A percentile compares a stretch with the other conserved stretches of the same genome.
Conservation (phyloP, 2,888 invertebrate species). For the Ernsta delagoae region DNA sequence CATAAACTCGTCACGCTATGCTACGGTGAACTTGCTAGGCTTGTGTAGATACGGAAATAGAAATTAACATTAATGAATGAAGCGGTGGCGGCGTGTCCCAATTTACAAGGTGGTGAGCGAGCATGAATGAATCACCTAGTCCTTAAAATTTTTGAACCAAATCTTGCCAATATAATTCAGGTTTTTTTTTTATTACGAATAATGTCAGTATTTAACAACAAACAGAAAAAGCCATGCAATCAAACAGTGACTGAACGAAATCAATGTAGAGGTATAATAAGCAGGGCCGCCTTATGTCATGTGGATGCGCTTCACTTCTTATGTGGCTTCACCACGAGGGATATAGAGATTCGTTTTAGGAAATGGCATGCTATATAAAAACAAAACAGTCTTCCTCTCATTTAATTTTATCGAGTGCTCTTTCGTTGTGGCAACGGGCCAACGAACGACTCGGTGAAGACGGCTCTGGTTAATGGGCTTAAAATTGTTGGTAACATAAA, state of each 20-base stretch:
- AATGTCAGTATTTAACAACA: conserved; percentile 3
- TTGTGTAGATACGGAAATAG: conserved; percentile 8
- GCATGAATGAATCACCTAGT: conserved; percentile 45
- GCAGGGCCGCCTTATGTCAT: conserved; percentile 26
- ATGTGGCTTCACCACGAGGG: conserved; percentile 5
- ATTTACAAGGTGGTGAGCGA: conserved; percentile 21
- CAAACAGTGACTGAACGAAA: conserved; percentile 39
- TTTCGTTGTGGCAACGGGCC: conserved; percentile 19
- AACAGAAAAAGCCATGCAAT: conserved; percentile 51
- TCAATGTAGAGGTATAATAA: conserved; percentile 12
- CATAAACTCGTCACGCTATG: background rate
- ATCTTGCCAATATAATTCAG: conserved; percentile 11
- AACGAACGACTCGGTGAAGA: conserved; percentile 18
- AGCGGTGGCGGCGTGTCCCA: conserved; percentile 32
- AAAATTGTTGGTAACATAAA: conserved; percentile 1
- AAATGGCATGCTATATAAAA: conserved; percentile 2
- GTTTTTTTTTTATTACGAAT: background rate
- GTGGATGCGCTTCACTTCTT: conserved; percentile 3
- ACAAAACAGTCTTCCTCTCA: conserved; percentile 9
- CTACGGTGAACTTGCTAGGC: conserved; percentile 9
- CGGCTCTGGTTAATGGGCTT: conserved; percentile 31
- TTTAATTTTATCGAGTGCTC: conserved; percentile 15
- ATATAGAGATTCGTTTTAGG: background rate
- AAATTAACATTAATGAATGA: conserved; percentile 24
- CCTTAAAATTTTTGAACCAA: conserved; percentile 64